A percentile compares a stretch with the other conserved stretches of the same genome.
phyloP scores from a whole-genome alignment of 2,113 vertebrate species.

The Mus spicilegus region DNA sequence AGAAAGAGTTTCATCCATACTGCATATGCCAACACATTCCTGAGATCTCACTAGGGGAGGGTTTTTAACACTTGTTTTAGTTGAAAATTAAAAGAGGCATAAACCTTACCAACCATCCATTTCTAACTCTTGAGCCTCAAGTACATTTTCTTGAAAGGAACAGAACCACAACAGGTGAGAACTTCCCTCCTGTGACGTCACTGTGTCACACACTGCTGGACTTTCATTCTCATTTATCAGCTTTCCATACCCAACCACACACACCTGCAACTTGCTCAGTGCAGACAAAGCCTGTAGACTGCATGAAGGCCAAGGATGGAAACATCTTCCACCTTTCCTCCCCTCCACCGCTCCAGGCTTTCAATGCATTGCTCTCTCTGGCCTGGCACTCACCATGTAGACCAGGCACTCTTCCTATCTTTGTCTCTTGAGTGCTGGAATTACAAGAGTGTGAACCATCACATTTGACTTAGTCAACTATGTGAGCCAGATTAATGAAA shows the following conservation, averaged over 20 bases:
- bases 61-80: background rate
- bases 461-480: background rate
- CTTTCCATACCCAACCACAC: background rate
- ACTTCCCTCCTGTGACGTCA: background rate
- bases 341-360: background rate
- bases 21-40: background rate
- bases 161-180: conserved; percentile 9
- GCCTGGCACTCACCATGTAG: background rate
- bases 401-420: background rate
- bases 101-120: background rate
- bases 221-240: background rate
- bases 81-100: background rate
- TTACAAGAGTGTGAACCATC: background rate
- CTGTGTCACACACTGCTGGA: background rate
- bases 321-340: background rate
- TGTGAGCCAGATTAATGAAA: background rate
- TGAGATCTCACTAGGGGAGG: background rate
- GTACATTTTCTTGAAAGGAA: conserved; percentile 19
- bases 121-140: background rate
- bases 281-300: background rate
- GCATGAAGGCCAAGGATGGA: background rate
- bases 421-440: background rate
- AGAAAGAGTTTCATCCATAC: conserved; percentile 19
- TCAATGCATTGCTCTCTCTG: background rate
- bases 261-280: background rate